Base-by-base conservation (phyloP, 2,797 vertebrate species). In the Cyprinodon diabolis region DNA sequence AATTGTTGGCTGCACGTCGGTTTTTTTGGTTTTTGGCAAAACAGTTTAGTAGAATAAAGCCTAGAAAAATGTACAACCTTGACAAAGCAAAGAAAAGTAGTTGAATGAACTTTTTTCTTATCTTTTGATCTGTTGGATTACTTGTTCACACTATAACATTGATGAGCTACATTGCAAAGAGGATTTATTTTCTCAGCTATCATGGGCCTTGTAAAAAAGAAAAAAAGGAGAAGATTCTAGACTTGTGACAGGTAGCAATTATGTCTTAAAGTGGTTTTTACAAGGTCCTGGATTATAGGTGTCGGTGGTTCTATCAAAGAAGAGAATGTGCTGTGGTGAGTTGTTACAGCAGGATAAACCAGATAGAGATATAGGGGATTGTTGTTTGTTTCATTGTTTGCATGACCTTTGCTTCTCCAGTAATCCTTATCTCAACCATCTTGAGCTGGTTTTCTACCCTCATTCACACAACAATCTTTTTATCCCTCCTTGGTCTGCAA, bases 231-330 rank as follows among this genome's bases (percentile, higher is more conserved):
- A 78, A 84, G 91, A 93, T 93, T 94, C 91, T 90, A 88, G 72
- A 78, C 74, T 80, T 81, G 69, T 87, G 91, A 92, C 89, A 93
- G 91, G 86, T 89, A 85, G 88, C 91, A 90, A 94, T 95, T 94
- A 93, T 84, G 72, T 84, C 77, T 89, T 88, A 78, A 89, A 82
- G 84, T 86, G 79, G 82, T 84, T 86, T 65, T 83, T 89, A 92
- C 90, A 87, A 90, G 78, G 72, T 74, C 75, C 70, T 77, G 82
- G 87, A 82, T 93, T 85, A 85, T 89, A 74, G 69, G 84, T 82
- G 83, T 89, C 87, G 84, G 79, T 74, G 86, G 82, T 84, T 71
- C 65, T 60, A 81, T 81, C 69, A 84, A 77, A 84, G 71, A 84
- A 75, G 66, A 81, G 60, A 65, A 37, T 48, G 72, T 76, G 37